Base-by-base conservation (phyloP, 2,888 invertebrate genomes). In the Balanococcus diminutus region DNA sequence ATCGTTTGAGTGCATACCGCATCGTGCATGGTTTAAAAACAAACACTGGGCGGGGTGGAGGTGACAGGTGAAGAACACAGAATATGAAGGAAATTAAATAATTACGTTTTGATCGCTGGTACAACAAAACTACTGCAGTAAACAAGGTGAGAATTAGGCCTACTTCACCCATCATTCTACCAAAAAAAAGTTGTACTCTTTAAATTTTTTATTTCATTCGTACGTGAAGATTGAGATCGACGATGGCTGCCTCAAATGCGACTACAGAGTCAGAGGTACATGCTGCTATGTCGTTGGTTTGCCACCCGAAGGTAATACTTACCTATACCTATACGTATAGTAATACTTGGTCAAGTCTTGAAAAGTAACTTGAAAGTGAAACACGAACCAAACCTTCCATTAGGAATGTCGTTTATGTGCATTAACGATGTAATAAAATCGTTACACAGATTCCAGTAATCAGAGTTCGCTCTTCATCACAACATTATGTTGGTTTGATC, bases 401-500 rank as follows among this genome's bases (percentile, higher is more conserved):
- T 28, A 31, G 72, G 72, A 72, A 72, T 72, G 72, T 72, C 72
- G 72, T 72, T 72, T 72, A 72, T 72, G n/a, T n/a, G n/a, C 72
- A 25, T 32, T 32, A 31, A 32, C 72, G 31, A 32, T 32, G 28
- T 72, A 72, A 72, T 72, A 32, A 72, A 72, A 72, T 72, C 31
- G 31, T 31, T 72, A 11, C 31, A 31, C 31, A 32, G 72, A 72
- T 31, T 72, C 72, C 72, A 72, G 72, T 72, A 72, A 72, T 72
- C 72, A n/a, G 32, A n/a, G 72, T 32, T 72, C 72, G 72, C 14
- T 72, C 61, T 72, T 72, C 31, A 72, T 31, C 56, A 8, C 6
- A 39, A 39, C 11, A 11, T 39, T 39, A 11, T 11, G 39, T 39
- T 39, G 11, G 39, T 46, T 46, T 46, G 46, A 46, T 46, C 16